Evolutionary conservation across 2,888 invertebrate genomes (phyloP), one percentile per base, ranked within the genome.

Genomic region (Hypomecis punctinalis): DNA sequence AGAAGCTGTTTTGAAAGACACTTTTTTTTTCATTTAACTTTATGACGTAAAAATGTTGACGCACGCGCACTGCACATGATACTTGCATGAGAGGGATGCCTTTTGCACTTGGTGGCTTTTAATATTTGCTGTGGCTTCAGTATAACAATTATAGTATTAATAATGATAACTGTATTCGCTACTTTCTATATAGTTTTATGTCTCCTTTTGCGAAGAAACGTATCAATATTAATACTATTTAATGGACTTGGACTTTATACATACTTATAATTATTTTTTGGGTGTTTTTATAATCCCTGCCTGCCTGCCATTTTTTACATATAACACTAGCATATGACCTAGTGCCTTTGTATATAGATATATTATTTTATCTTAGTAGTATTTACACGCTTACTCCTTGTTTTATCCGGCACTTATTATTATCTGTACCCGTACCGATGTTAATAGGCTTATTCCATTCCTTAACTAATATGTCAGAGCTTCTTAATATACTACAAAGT

Each of bases 231-330:
- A 43, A 43, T 43, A 43, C 11, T 23, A 23, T 23, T 23, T 23
- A 23, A 23, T 11, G 43, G 43, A 43, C 43, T 43, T 11, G 43
- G 11, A 11, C 11, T 43, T 11, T 11, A 43, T 11, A 43, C 11
- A 9, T n/a, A 39, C 9, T 3, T 39, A 39, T 39, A 39, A 39
- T 8, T 33, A 5, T 23, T 33, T 0, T 9, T 10, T 47, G 47
- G 47, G 47, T 47, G 33, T 33, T 47, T 33, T 10, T 11, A 9
- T 47, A 47, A 47, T 33, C 3, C 47, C 33, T 47, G 47, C 47
- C 47, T 11, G 9, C 23, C 23, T 23, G 23, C 23, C 23, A 23
- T 23, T 23, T 23, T 33, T 33, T 45, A 45, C 3, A 11, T 2
- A 23, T 5, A 33, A 47, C 47, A 47, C 23, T 47, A 47, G 47